phyloP scores from a whole-genome alignment of 1,140 invertebrate genomes.

The Lordiphosa clarofinis region DNA sequence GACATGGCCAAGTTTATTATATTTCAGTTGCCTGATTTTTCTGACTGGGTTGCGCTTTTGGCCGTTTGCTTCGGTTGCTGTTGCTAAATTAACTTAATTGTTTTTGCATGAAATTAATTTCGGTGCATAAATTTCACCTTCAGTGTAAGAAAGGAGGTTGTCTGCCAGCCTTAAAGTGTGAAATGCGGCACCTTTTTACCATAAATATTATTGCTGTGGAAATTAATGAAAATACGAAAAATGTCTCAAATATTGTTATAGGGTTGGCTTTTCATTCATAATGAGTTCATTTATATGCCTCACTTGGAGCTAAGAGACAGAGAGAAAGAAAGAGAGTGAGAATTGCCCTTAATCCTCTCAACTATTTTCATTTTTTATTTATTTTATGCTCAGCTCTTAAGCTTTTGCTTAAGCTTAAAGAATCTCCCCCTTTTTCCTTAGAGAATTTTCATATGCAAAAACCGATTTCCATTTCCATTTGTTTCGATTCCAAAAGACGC shows the following conservation, averaged over 20 bases:
- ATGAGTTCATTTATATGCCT: constrained; percentile 76
- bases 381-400: constrained; percentile 17
- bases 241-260: constrained; percentile 36
- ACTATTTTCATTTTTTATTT: constrained; percentile 30
- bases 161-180: constrained; percentile 69
- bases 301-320: constrained; percentile 30
- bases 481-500: constrained; percentile 34
- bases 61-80: constrained; percentile 5
- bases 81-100: constrained; percentile 78
- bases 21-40: constrained; percentile 75
- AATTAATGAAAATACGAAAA: constrained; percentile 71
- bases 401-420: constrained; percentile 18
- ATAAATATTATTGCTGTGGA: constrained; percentile 71
- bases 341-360: constrained; percentile 25
- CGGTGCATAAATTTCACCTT: constrained; percentile 74
- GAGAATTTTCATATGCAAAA: constrained; percentile 23
- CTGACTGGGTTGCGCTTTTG: constrained; percentile 59
- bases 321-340: not conserved
- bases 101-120: constrained; percentile 78
- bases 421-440: not conserved
- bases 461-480: constrained; percentile 49
- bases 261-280: constrained; percentile 21
- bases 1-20: constrained; percentile 63
- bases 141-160: constrained; percentile 30
- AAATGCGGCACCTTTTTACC: constrained; percentile 67